phyloP scores from a whole-genome alignment of 2,888 invertebrate genomes.

The Bibio marci region DNA sequence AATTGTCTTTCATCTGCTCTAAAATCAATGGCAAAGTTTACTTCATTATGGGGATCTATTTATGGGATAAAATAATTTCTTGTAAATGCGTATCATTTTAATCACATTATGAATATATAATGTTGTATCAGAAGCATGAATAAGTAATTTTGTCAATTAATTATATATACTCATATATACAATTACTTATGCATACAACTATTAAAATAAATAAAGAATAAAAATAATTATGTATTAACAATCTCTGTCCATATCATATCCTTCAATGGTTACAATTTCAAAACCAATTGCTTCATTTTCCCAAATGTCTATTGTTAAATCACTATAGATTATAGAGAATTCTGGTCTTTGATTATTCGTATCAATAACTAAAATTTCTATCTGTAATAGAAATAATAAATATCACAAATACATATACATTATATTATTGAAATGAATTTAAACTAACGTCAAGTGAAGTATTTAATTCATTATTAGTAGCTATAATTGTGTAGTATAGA shows the following conservation, averaged over 20 bases:
- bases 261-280: constrained; percentile 26
- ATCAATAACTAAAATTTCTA: constrained; percentile 38
- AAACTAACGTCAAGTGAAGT: constrained; percentile 29
- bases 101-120: too few relatives aligned
- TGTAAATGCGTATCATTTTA: too few relatives aligned
- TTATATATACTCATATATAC: too few relatives aligned
- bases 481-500: constrained; percentile 36
- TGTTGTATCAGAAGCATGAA: too few relatives aligned
- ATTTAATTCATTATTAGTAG: constrained; percentile 30
- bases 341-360: constrained; percentile 41
- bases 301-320: constrained; percentile 25
- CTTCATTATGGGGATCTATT: constrained; percentile 32
- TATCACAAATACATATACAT: too few relatives aligned
- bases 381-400: constrained; percentile 27
- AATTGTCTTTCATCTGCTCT: too few relatives aligned
- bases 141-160: too few relatives aligned
- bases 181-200: too few relatives aligned
- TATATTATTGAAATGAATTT: too few relatives aligned
- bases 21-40: constrained; percentile 24
- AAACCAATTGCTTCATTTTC: constrained; percentile 33
- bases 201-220: too few relatives aligned
- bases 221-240: too few relatives aligned
- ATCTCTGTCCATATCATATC: constrained; percentile 40
- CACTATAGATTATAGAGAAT: constrained; percentile 18
- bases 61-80: not conserved